Base-by-base conservation (phyloP, 2,888 invertebrate species). In the Noctua pronuba region DNA sequence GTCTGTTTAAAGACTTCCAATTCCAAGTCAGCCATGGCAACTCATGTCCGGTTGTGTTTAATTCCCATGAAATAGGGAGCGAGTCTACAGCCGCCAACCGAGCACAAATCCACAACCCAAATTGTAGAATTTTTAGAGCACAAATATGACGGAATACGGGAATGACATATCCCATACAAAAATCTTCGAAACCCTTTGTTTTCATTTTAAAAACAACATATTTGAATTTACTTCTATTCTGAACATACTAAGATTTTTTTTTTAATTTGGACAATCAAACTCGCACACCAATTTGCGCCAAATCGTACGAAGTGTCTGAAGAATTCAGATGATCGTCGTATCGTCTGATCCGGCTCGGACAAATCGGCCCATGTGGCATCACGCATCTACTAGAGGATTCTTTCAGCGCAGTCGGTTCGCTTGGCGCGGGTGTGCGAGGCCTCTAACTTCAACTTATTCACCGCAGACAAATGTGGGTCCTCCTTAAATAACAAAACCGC, bases 161-260 rank as follows among this genome's bases (percentile, higher is more conserved):
- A 13, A 55, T 55, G 55, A n/a, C 13, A n/a, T 58, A 28, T 28
- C 55, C 28, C 28, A 58, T 58, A 28, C n/a, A 28, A 28, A 58
- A 28, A 28, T 58, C 55, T 52, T 24, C n/a, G 24, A 52, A n/a
- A 13, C n/a, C 5, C 55, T n/a, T 55, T 21, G 49, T 52, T 52
- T 55, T 55, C 13, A 55, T n/a, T 52, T n/a, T n/a, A n/a, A 55
- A 11, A n/a, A 16, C 28, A 16, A 58, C 58, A 18, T 58, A 18
- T 55, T 55, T n/a, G 55, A 55, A n/a, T 55, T 55, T n/a, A n/a
- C 55, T 55, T 55, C 55, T 55, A n/a, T 55, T 55, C 55, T 55
- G 55, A 55, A 11, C n/a, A 49, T 8, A 38, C 8, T 49, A 8
- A 24, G 21, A 49, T 49, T 21, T 8, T 49, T 49, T 49, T 49